Evolutionary conservation across 1,140 invertebrate species (phyloP).

Genomic region (Limonius californicus): DNA sequence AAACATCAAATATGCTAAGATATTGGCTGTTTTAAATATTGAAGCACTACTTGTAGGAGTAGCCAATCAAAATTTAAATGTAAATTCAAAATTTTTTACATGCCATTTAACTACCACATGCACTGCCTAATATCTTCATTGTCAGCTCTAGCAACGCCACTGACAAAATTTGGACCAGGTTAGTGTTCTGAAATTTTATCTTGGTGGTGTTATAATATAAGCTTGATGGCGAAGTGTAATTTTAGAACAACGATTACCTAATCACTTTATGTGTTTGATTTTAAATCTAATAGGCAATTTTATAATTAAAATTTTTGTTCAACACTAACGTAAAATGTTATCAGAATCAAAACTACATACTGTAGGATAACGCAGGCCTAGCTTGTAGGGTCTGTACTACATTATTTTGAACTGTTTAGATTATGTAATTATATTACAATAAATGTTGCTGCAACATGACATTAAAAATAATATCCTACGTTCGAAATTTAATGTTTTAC

Average conservation of each 20-base stretch:
- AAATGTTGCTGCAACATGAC: constrained; percentile 21
- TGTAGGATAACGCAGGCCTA: neutral
- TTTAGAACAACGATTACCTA: constrained; percentile 9
- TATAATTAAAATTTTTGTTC: neutral
- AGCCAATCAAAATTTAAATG: too few relatives aligned
- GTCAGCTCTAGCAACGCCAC: neutral
- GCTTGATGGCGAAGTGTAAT: constrained; percentile 11
- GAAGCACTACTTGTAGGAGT: too few relatives aligned
- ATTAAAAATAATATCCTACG: constrained; percentile 24
- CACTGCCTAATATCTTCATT: too few relatives aligned
- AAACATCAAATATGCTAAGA: too few relatives aligned
- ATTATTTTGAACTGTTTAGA: constrained; percentile 8
- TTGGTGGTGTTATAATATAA: constrained; percentile 5
- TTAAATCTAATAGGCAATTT: neutral
- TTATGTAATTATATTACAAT: constrained; percentile 9
- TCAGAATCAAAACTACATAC: neutral
- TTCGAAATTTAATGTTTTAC: constrained; percentile 34
- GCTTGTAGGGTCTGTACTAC: constrained; percentile 16
- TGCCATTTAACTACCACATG: too few relatives aligned
- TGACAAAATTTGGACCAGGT: neutral
- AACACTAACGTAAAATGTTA: neutral
- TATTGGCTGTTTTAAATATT: too few relatives aligned
- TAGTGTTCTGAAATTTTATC: neutral
- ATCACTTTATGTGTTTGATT: neutral
- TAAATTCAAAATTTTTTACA: too few relatives aligned